Conservation (phyloP, 2,797 vertebrate species). For the Parotocinclus haroldoi region DNA sequence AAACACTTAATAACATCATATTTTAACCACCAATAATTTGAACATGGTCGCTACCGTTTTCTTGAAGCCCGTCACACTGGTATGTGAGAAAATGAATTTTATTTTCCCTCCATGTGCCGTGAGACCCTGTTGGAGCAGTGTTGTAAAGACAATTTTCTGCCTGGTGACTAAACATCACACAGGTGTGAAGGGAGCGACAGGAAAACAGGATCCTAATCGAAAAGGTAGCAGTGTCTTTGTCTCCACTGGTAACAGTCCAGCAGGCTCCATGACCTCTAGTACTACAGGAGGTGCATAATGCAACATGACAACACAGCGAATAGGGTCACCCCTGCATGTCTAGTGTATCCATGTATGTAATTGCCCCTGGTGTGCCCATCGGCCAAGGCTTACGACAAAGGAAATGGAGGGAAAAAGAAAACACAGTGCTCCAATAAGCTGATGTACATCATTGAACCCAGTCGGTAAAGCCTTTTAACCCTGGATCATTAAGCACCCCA, state of each 20-base stretch:
- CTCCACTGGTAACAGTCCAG: conserved; percentile 57
- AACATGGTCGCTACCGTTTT: no score
- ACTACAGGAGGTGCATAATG: conserved; percentile 8
- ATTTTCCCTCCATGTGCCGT: neutral
- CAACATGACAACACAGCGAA: conserved; percentile 24
- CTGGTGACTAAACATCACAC: conserved; percentile 69
- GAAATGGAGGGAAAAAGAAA: conserved; percentile 1
- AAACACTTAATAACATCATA: no score
- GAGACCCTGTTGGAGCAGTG: conserved; percentile 51
- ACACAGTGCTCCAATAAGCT: neutral
- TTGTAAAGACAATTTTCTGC: conserved; percentile 62
- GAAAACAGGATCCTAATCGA: conserved; percentile 63
- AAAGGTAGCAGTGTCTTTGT: conserved; percentile 55
- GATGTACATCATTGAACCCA: conserved; percentile 15
- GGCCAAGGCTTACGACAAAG: conserved; percentile 14
- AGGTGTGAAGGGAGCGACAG: conserved; percentile 55
- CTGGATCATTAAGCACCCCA: conserved; percentile 19
- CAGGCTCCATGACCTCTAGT: conserved; percentile 1
- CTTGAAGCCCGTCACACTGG: no score
- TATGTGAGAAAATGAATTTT: no score
- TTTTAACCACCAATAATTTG: no score
- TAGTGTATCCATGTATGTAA: conserved; percentile 18
- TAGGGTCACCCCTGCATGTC: conserved; percentile 17
- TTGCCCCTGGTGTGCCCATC: conserved; percentile 10
- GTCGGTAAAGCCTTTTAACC: conserved; percentile 18